A percentile compares a stretch with the other conserved stretches of the same genome.
phyloP scores from a whole-genome alignment of 2,888 invertebrate genomes.

The Ormyrus nitidulus region DNA sequence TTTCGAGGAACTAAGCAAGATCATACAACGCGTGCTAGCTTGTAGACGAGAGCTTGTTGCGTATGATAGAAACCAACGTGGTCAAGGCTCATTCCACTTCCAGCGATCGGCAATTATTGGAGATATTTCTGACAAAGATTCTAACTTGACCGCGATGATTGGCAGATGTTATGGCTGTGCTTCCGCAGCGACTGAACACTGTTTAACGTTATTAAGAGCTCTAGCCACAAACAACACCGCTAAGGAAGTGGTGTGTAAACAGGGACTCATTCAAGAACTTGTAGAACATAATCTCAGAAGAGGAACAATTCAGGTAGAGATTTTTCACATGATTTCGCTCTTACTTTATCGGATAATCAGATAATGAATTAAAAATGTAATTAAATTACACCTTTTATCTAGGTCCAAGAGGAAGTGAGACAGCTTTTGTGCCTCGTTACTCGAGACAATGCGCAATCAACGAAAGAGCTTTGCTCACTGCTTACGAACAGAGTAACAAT shows the following conservation, averaged over 20 bases:
- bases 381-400: not conserved
- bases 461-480: conserved; percentile 88
- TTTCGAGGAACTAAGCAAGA: conserved; percentile 95
- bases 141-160: conserved; percentile 68
- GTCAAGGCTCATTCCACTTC: conserved; percentile 66
- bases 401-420: conserved; percentile 92
- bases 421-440: conserved; percentile 92
- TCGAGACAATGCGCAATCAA: conserved; percentile 88
- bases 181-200: conserved; percentile 94
- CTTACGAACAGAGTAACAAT: conserved; percentile 90
- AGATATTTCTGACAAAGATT: conserved; percentile 44
- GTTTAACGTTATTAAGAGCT: conserved; percentile 92
- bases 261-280: conserved; percentile 92
- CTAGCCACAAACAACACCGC: conserved; percentile 88
- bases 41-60: conserved; percentile 93
- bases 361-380: not conserved
- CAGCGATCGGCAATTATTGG: conserved; percentile 20
- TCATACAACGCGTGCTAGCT: conserved; percentile 92
- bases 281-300: conserved; percentile 93
- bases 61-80: conserved; percentile 91
- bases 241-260: conserved; percentile 85
- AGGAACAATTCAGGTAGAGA: conserved; percentile 82
- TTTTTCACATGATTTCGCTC: not conserved
- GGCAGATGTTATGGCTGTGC: conserved; percentile 92
- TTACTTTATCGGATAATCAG: not conserved